A percentile compares a stretch with the other conserved stretches of the same genome.
phyloP scores from a whole-genome alignment of 2,797 vertebrate species.

The Liasis olivaceus region DNA sequence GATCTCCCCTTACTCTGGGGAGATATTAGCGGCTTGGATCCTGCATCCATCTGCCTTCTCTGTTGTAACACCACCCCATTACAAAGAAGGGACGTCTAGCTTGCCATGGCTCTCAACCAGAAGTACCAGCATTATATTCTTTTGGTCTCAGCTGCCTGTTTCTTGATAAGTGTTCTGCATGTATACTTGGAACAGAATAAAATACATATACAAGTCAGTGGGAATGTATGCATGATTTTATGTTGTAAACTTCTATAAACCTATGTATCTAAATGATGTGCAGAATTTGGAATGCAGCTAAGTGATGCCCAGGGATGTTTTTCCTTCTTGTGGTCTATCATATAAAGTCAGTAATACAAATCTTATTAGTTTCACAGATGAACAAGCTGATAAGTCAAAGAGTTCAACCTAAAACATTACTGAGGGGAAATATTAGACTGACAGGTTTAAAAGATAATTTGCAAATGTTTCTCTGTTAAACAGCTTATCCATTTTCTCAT shows the following conservation, averaged over 20 bases:
- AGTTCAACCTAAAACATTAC: background rate
- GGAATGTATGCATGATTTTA: background rate
- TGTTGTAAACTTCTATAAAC: background rate
- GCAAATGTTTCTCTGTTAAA: background rate
- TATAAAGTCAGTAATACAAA: background rate
- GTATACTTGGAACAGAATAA: background rate
- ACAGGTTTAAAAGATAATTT: background rate
- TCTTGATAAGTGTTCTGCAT: background rate
- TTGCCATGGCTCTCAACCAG: too few relatives aligned
- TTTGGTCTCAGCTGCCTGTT: background rate
- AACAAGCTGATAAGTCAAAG: background rate
- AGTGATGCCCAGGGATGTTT: background rate
- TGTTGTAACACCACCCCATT: too few relatives aligned
- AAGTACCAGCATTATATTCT: background rate
- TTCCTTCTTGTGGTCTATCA: background rate
- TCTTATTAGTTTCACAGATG: background rate
- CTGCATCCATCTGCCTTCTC: too few relatives aligned
- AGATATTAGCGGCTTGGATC: too few relatives aligned
- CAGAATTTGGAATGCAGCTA: background rate
- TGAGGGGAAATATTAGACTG: background rate
- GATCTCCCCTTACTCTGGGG: too few relatives aligned
- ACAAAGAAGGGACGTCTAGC: too few relatives aligned
- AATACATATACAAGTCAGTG: background rate
- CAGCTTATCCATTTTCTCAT: background rate
- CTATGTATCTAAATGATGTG: too few relatives aligned